Evolutionary conservation across 2,888 invertebrate genomes (phyloP).

Genomic region (Lampropteryx suffumata): DNA sequence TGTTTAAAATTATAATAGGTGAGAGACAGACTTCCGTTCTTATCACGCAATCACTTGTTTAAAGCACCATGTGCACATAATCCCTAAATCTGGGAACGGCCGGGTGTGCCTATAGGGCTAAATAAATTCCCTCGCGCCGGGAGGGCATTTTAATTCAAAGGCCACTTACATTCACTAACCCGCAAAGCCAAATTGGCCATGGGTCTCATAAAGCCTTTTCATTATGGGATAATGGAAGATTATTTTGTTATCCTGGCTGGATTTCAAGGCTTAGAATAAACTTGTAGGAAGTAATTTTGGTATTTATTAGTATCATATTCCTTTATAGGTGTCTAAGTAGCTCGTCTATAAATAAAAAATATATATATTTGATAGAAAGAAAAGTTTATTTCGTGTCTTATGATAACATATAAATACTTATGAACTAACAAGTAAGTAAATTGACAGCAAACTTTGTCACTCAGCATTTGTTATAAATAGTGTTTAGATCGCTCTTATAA

Average conservation of each 20-base stretch:
- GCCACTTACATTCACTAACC: slow-evolving; percentile 31
- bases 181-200: slow-evolving; percentile 22
- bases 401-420: no score
- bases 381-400: no score
- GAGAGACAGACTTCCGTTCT: background rate
- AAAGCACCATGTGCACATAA: slow-evolving; percentile 11
- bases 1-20: no score
- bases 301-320: no score
- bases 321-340: no score
- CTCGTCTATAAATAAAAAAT: no score
- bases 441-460: no score
- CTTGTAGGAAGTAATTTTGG: background rate
- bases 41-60: slow-evolving; percentile 13
- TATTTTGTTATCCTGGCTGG: slow-evolving; percentile 7
- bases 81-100: slow-evolving; percentile 13
- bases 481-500: no score
- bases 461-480: no score
- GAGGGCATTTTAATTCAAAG: slow-evolving; percentile 27
- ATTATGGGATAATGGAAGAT: slow-evolving; percentile 15
- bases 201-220: slow-evolving; percentile 18
- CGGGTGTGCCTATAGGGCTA: slow-evolving; percentile 3
- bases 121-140: slow-evolving; percentile 26
- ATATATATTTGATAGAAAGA: no score
- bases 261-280: background rate
- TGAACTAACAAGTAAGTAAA: no score